phyloP scores from a whole-genome alignment of 2,888 invertebrate genomes.

The Agonopterix arenella region DNA sequence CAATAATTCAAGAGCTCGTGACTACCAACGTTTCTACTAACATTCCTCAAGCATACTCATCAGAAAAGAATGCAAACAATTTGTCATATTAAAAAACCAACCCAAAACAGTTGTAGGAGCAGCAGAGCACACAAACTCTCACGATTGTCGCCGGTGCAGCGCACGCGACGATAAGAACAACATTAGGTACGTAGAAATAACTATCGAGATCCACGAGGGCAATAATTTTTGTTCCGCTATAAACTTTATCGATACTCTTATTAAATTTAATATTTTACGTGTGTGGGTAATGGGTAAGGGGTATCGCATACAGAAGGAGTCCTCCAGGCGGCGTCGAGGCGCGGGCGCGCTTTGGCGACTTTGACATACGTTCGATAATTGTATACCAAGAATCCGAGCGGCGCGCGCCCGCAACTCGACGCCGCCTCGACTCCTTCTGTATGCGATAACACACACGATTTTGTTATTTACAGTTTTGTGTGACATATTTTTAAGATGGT shows the following conservation, averaged over 20 bases:
- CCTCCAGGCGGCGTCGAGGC: no score
- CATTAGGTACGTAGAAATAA: slow-evolving; percentile 45
- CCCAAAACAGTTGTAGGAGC: slow-evolving; percentile 24
- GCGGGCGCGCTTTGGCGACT: no score
- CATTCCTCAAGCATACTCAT: no score
- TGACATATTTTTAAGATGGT: no score
- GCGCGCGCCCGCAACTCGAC: no score
- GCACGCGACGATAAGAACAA: slow-evolving; percentile 45
- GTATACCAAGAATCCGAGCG: no score
- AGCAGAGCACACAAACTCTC: slow-evolving; percentile 30
- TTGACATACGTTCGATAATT: no score
- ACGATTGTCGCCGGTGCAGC: slow-evolving; percentile 58
- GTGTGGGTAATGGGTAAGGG: neutral
- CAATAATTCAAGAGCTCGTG: no score
- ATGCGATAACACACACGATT: neutral
- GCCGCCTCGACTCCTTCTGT: no score
- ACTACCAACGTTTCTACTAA: no score
- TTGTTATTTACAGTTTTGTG: neutral
- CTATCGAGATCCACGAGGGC: slow-evolving; percentile 73
- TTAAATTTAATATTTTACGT: slow-evolving; percentile 55
- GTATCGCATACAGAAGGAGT: no score
- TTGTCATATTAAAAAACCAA: slow-evolving; percentile 6
- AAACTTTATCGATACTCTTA: slow-evolving; percentile 69
- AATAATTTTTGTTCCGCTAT: slow-evolving; percentile 65
- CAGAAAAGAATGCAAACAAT: neutral